Evolutionary conservation across 2,888 invertebrate genomes (phyloP), one percentile per base, ranked within the genome.

Genomic region (Zeuzera pyrina): DNA sequence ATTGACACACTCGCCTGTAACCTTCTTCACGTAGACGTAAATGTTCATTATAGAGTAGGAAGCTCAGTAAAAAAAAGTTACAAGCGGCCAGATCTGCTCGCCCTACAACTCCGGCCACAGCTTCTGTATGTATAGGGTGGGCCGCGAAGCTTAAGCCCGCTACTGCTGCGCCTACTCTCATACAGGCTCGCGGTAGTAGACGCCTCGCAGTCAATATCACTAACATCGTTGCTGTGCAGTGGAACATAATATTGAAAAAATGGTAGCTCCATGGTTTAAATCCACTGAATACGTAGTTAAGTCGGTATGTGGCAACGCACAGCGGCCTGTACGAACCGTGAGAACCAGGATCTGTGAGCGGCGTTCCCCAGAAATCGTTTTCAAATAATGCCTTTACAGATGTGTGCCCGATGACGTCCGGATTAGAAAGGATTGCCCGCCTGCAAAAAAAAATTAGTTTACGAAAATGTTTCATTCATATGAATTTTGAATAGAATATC

Each of bases 361-460:
- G 94, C 24, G 97, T 98, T 30, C 98, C 98, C 98, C 98, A 98
- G 84, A 97, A 98, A 85, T 98, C 98, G 84, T 98, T 92, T 69
- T 88, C 88, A 63, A 97, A 89, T 51, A 97, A 86, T 48, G 90
- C 89, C 50, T 87, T 87, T 87, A 95, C 89, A 36, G 95, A 91
- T 39, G 93, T 92, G 52, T 89, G 90, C 40, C 94, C 91, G 55
- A 92, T 88, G 55, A 98, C 89, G 79, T 98, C 98, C 42, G 93
- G 93, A 77, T 98, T 98, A 63, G 92, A 93, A 69, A 95, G 86
- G 63, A 98, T 96, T 48, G 98, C 98, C 57, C 97, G 94, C 68
- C 98, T 98, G 91, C 32, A 51, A 59, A 71, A 65, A 44, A 67
- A 73, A 68, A 59, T 42, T 49, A 42, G n/a, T n/a, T n/a, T n/a